Percentiles rank a stretch among this genome's conserved stretches.
phyloP scores from a whole-genome alignment of 2,888 invertebrate species.

The Acleris laterana region DNA sequence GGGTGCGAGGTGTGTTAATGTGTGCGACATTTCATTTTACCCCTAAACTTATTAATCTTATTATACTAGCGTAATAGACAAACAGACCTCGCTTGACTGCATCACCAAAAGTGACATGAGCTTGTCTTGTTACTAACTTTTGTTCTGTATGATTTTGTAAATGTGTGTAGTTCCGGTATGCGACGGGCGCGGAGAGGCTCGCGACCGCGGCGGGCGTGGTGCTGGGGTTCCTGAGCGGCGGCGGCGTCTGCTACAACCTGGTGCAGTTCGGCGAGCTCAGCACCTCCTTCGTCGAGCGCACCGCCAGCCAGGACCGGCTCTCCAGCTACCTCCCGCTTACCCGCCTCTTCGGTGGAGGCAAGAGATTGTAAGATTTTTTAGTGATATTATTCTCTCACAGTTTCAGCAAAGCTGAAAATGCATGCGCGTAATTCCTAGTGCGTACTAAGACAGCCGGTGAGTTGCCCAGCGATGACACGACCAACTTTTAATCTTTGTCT shows the following conservation, averaged over 20 bases:
- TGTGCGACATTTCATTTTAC: too few species aligned
- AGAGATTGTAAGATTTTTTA: conserved; percentile 59
- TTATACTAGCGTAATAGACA: too few species aligned
- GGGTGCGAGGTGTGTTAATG: too few species aligned
- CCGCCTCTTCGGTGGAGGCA: conserved; percentile 66
- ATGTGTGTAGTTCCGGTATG: conserved; percentile 66
- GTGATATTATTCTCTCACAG: too few species aligned
- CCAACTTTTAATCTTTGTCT: too few species aligned
- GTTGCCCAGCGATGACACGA: too few species aligned
- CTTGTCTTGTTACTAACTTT: neutral
- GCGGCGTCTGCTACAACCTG: conserved; percentile 82
- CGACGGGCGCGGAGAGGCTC: conserved; percentile 62
- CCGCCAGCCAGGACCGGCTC: conserved; percentile 56
- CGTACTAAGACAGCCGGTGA: too few species aligned
- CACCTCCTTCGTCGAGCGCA: conserved; percentile 84
- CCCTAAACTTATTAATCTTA: too few species aligned
- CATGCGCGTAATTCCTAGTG: too few species aligned
- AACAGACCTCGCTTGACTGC: too few species aligned
- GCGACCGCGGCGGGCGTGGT: conserved; percentile 64
- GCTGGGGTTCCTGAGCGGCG: conserved; percentile 68
- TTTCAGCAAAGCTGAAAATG: too few species aligned
- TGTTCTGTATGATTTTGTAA: neutral
- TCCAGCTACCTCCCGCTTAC: conserved; percentile 68
- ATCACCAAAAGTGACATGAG: too few species aligned
- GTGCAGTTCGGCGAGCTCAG: conserved; percentile 86